A percentile compares a stretch with the other conserved stretches of the same genome.
These are phyloP conservation scores for Pegoplata infirma DNA, from an alignment of 2,888 invertebrate genomes.

Conservation along the genomic window DNA sequence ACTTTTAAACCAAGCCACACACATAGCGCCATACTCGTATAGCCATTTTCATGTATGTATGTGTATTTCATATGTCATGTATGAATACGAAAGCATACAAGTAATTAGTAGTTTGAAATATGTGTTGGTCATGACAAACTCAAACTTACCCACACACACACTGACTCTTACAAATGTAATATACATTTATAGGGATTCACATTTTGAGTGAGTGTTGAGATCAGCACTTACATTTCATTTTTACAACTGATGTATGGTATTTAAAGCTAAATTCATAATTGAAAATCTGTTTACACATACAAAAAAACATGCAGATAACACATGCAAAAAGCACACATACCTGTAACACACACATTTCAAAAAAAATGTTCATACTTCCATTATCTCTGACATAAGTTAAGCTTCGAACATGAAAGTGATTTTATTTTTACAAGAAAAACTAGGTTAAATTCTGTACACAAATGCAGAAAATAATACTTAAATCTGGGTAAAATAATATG, in stretches of 20 bases:
- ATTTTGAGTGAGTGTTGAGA: neutral
- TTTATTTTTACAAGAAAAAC: no score
- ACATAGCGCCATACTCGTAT: no score
- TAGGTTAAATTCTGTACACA: no score
- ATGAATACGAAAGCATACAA: neutral
- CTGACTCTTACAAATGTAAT: no score
- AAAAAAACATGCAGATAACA: neutral
- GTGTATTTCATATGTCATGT: neutral
- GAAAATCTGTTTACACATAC: constrained; percentile 5
- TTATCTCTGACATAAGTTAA: constrained; percentile 2
- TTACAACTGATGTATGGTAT: neutral
- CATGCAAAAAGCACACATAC: no score
- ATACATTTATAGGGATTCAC: no score
- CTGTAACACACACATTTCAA: no score
- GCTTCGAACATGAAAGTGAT: constrained; percentile 1
- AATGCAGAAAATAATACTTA: no score
- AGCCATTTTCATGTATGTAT: no score
- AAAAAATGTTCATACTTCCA: no score
- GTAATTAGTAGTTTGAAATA: constrained; percentile 14
- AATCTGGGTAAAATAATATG: no score
- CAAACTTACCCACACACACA: neutral
- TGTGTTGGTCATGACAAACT: neutral
- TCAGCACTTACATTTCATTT: neutral
- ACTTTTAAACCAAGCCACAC: neutral
- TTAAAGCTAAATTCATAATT: neutral